These are phyloP conservation scores for Loxodonta africana DNA, from an alignment of 2,113 vertebrate species.

Conservation along the genomic window DNA sequence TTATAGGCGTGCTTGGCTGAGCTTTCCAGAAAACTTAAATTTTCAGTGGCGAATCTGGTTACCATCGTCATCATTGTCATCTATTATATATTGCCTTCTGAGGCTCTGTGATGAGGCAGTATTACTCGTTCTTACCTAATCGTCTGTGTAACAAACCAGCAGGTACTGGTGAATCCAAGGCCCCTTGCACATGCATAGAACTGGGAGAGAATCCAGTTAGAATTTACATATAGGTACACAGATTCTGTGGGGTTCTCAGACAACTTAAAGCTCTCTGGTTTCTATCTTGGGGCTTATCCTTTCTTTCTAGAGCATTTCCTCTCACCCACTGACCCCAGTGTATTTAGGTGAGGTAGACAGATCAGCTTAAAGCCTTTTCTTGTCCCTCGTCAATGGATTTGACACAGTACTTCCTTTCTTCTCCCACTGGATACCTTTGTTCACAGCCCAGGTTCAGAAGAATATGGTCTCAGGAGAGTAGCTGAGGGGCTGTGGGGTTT, in stretches of 20 bases:
- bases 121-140: constrained; percentile 19
- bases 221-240: background rate
- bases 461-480: constrained; percentile 1
- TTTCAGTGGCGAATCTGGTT: constrained; percentile 13
- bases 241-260: background rate
- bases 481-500: background rate
- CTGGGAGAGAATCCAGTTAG: background rate
- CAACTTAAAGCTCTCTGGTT: background rate
- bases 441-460: background rate
- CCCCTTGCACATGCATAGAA: background rate
- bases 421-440: background rate
- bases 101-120: constrained; percentile 6
- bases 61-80: background rate
- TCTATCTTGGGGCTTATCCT: background rate
- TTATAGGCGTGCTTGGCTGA: background rate
- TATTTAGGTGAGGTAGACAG: background rate
- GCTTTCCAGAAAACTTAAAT: constrained; percentile 30
- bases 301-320: background rate
- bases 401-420: background rate
- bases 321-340: background rate
- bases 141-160: background rate
- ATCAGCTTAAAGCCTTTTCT: constrained; percentile 28
- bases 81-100: background rate
- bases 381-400: background rate
- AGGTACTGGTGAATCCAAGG: background rate